phyloP scores from a whole-genome alignment of 2,888 invertebrate genomes.

The Fragum fragum region DNA sequence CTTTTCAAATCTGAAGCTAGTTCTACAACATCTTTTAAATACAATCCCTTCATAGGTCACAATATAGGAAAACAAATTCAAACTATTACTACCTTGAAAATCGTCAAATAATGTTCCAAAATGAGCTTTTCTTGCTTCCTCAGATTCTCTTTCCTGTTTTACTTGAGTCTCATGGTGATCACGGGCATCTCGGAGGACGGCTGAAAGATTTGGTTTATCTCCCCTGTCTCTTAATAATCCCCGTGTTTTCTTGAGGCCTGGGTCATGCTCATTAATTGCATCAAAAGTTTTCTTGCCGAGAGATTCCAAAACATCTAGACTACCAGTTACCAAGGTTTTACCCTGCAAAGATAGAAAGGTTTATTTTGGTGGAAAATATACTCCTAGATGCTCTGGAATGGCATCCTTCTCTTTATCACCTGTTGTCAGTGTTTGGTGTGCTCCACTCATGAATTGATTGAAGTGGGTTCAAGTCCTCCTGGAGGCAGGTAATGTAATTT shows the following conservation, averaged over 20 bases:
- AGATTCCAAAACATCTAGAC: slow-evolving; percentile 94
- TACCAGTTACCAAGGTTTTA: slow-evolving; percentile 84
- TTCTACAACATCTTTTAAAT: no score
- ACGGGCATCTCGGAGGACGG: slow-evolving; percentile 91
- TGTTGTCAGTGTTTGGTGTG: no score
- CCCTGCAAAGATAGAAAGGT: slow-evolving; percentile 68
- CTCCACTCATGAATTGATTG: no score
- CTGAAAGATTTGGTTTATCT: slow-evolving; percentile 85
- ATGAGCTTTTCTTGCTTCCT: slow-evolving; percentile 89
- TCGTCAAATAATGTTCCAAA: slow-evolving; percentile 93
- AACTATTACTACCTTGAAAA: slow-evolving; percentile 93
- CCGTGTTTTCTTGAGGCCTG: slow-evolving; percentile 92
- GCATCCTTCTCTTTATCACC: no score
- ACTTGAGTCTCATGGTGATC: slow-evolving; percentile 89
- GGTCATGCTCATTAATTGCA: slow-evolving; percentile 96
- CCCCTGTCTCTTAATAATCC: slow-evolving; percentile 88
- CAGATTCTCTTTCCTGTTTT: slow-evolving; percentile 87
- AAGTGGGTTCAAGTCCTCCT: no score
- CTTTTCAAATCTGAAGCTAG: no score
- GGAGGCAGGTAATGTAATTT: no score
- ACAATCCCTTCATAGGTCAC: no score
- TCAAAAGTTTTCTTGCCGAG: slow-evolving; percentile 98
- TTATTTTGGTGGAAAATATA: no score
- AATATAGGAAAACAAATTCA: no score
- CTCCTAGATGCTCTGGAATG: no score